These are phyloP conservation scores for Sinocyclocheilus maitianheensis DNA, from an alignment of 2,113 vertebrate genomes.

Conservation along the genomic window DNA sequence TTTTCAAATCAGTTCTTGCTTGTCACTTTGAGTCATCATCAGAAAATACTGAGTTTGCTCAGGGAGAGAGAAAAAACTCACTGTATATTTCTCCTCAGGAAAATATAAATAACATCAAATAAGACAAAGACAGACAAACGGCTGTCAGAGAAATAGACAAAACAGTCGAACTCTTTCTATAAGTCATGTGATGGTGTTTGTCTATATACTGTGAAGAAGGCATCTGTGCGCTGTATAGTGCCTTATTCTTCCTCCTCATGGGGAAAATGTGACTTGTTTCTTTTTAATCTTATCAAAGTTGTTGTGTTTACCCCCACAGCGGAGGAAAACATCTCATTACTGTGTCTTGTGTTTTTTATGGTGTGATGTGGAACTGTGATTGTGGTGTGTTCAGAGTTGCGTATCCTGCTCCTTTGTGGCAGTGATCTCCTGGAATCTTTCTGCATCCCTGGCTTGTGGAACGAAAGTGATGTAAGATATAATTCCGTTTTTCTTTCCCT, in stretches of 20 bases:
- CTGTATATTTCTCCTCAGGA: not conserved
- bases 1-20: constrained; percentile 6
- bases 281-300: not conserved
- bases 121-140: constrained; percentile 1
- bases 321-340: not conserved
- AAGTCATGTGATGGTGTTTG: constrained; percentile 9
- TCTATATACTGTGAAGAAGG: constrained; percentile 14
- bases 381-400: constrained; percentile 81
- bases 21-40: constrained; percentile 13
- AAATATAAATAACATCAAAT: constrained; percentile 29
- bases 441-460: constrained; percentile 99
- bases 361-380: constrained; percentile 11
- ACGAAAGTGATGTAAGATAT: constrained; percentile 93
- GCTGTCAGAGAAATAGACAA: not conserved
- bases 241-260: constrained; percentile 1
- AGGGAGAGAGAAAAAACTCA: not conserved
- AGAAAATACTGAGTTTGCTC: not conserved
- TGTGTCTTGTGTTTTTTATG: not conserved
- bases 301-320: constrained; percentile 8
- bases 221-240: not conserved
- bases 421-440: constrained; percentile 98
- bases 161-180: not conserved
- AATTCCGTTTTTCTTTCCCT: not conserved
- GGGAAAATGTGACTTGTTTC: not conserved
- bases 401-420: constrained; percentile 96